phyloP scores from a whole-genome alignment of 2,113 vertebrate genomes.

The Microcebus ravelobensis region DNA sequence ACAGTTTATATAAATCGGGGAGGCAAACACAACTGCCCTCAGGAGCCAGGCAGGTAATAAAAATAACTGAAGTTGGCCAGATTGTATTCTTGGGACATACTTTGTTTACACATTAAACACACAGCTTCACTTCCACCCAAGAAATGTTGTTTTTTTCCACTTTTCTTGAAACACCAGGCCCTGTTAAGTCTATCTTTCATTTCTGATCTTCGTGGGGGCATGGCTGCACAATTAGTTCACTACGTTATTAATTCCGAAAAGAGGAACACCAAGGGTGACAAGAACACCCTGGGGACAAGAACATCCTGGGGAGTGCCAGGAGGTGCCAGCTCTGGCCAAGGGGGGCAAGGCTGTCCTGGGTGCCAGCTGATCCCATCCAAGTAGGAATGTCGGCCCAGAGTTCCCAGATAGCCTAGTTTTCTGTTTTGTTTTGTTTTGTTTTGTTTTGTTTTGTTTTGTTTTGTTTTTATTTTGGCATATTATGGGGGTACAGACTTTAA shows the following conservation, averaged over 20 bases:
- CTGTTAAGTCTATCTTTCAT: background rate
- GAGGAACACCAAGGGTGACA: background rate
- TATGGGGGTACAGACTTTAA: too few relatives aligned
- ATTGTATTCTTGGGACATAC: background rate
- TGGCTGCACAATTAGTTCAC: background rate
- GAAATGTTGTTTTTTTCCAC: background rate
- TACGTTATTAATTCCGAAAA: background rate
- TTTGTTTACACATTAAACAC: conserved; percentile 30
- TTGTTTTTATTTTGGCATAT: too few relatives aligned
- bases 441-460: too few relatives aligned
- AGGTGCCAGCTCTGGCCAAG: fast-evolving
- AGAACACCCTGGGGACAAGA: too few relatives aligned
- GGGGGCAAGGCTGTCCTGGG: background rate
- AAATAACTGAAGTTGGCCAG: background rate
- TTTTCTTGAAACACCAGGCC: background rate
- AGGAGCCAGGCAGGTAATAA: background rate
- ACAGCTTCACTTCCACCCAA: background rate
- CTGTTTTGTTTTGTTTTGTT: too few relatives aligned
- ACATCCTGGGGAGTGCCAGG: fast-evolving
- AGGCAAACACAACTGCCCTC: background rate
- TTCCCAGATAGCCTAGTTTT: background rate
- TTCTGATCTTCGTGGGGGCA: background rate
- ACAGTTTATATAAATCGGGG: background rate
- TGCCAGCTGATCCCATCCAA: background rate
- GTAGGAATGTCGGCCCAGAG: background rate